Evolutionary conservation across 1,140 invertebrate species (phyloP).

Genomic region (Tetramorium simillimum): DNA sequence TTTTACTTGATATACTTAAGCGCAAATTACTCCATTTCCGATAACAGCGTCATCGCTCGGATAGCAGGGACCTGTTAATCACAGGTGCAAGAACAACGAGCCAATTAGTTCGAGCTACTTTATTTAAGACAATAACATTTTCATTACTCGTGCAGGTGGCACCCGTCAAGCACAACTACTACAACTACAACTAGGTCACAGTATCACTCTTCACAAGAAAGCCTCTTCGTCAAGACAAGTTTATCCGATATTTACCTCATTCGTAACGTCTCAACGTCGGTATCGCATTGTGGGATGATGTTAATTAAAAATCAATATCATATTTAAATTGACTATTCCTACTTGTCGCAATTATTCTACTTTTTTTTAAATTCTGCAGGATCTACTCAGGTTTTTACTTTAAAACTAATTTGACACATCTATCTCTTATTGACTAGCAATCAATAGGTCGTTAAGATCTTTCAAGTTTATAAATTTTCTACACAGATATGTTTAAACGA

Average conservation of each 20-base stretch:
- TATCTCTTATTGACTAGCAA: background rate
- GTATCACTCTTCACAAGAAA: slow-evolving; percentile 37
- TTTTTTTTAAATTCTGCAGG: too few relatives aligned
- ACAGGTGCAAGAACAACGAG: slow-evolving; percentile 30
- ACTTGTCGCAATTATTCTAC: background rate
- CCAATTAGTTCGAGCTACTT: slow-evolving; percentile 24
- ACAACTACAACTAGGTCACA: slow-evolving; percentile 53
- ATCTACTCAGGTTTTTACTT: background rate
- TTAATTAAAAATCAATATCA: slow-evolving; percentile 12
- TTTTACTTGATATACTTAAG: slow-evolving; percentile 43
- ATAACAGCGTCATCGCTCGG: slow-evolving; percentile 44
- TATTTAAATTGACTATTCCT: background rate
- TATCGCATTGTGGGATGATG: background rate
- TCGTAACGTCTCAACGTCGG: background rate
- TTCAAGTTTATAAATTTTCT: background rate
- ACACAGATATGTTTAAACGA: background rate
- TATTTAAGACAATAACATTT: slow-evolving; percentile 56
- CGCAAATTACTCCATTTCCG: slow-evolving; percentile 1
- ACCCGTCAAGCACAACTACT: slow-evolving; percentile 52
- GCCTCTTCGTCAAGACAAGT: background rate
- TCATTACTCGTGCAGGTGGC: slow-evolving; percentile 50
- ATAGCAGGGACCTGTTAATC: slow-evolving; percentile 35
- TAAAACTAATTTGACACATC: background rate
- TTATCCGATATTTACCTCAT: slow-evolving; percentile 18
- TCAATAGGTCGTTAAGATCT: background rate